Conservation (phyloP, 2,113 vertebrate species). For the Ceratotherium simum region DNA sequence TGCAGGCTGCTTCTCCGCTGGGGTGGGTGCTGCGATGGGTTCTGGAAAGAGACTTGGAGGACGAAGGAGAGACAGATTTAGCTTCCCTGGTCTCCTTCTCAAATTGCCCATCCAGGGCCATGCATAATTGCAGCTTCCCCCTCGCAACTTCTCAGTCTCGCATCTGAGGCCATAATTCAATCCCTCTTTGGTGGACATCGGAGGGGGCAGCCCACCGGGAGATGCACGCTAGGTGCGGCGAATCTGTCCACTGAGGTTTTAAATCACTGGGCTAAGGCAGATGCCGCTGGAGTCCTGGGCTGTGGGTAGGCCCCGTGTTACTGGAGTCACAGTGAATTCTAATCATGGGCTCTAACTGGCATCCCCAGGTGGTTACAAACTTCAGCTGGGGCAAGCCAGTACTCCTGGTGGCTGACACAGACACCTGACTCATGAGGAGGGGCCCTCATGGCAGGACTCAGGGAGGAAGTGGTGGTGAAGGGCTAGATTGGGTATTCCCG, state of each 20-base stretch:
- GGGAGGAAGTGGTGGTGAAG: neutral
- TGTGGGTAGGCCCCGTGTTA: neutral
- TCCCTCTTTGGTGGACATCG: neutral
- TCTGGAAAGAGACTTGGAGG: conserved; percentile 54
- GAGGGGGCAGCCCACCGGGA: neutral
- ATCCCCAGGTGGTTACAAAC: neutral
- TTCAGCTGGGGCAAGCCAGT: neutral
- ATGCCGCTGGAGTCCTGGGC: neutral
- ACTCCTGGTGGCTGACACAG: neutral
- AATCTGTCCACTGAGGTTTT: conserved; percentile 33
- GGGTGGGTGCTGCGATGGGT: neutral
- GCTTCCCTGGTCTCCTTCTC: neutral
- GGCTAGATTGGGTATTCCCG: fast-evolving
- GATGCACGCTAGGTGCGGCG: neutral
- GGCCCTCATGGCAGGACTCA: neutral
- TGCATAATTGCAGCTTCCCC: neutral
- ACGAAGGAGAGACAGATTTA: neutral
- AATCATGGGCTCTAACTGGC: conserved; percentile 20
- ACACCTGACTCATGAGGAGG: neutral
- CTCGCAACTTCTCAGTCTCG: conserved; percentile 36
- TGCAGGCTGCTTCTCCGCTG: neutral
- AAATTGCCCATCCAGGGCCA: neutral
- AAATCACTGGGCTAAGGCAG: neutral
- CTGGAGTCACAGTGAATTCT: conserved; percentile 48
- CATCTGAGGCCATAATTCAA: neutral